Evolutionary conservation across 2,113 vertebrate species (phyloP).

Genomic region (Ia io): DNA sequence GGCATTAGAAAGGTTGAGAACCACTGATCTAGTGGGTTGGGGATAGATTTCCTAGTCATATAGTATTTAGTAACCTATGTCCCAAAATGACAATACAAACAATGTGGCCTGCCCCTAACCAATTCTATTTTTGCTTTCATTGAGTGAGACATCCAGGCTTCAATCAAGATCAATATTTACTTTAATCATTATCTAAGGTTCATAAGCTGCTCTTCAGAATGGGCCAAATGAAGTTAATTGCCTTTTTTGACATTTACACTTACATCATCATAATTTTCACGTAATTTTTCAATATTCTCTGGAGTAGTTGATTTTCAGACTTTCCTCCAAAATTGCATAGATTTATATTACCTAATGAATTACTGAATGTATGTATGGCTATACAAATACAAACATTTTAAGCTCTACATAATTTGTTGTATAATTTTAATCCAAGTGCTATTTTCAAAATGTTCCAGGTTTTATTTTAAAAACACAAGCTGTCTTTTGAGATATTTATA

Average conservation of each 20-base stretch:
- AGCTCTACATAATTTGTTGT: slow-evolving; percentile 4
- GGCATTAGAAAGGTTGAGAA: too few species aligned
- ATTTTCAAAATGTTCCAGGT: slow-evolving; percentile 55
- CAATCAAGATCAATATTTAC: background rate
- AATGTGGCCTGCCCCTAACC: background rate
- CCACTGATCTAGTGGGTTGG: background rate
- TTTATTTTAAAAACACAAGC: slow-evolving; percentile 64
- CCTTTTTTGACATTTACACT: background rate
- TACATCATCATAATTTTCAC: background rate
- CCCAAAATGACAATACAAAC: background rate
- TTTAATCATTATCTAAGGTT: background rate
- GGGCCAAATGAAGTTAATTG: background rate
- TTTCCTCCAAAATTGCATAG: background rate
- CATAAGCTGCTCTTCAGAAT: background rate
- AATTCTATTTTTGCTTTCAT: background rate
- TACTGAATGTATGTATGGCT: background rate
- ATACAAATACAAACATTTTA: slow-evolving; percentile 56
- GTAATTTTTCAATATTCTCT: background rate
- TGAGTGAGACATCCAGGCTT: background rate
- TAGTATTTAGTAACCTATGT: background rate
- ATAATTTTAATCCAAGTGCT: slow-evolving; percentile 44
- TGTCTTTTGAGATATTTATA: slow-evolving; percentile 60
- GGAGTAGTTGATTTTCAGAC: background rate
- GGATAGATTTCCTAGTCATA: background rate
- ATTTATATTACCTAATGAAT: slow-evolving; percentile 29